Evolutionary conservation across 2,113 vertebrate genomes (phyloP).

Genomic region (Solea senegalensis): DNA sequence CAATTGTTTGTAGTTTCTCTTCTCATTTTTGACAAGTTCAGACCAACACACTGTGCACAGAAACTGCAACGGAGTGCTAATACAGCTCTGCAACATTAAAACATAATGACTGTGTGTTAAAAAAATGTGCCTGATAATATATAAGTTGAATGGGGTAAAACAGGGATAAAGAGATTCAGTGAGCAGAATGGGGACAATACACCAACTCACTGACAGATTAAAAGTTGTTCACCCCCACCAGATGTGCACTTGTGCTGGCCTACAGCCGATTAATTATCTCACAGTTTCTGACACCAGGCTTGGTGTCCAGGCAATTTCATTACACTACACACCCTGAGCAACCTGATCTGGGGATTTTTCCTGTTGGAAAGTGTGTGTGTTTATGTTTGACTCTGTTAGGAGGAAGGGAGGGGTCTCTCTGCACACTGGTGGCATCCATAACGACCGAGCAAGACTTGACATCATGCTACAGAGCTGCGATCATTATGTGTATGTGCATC

Average conservation of each 20-base stretch:
- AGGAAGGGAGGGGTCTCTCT: conserved; percentile 52
- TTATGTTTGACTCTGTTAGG: conserved; percentile 37
- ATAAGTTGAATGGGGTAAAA: not conserved
- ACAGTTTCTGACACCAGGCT: conserved; percentile 55
- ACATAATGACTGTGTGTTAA: not conserved
- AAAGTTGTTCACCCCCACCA: conserved; percentile 57
- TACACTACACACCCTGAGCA: conserved; percentile 60
- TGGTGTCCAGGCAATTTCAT: conserved; percentile 65
- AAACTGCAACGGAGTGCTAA: not conserved
- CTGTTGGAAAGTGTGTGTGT: conserved; percentile 40
- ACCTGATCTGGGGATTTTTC: conserved; percentile 56
- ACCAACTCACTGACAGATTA: conserved; percentile 47
- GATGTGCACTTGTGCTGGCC: conserved; percentile 64
- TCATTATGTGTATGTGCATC: conserved; percentile 23
- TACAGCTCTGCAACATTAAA: conserved; percentile 5
- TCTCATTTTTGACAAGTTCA: conserved; percentile 9
- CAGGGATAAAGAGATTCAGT: conserved; percentile 1
- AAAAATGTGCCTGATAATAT: conserved; percentile 17
- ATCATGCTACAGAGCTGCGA: conserved; percentile 15
- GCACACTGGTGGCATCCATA: conserved; percentile 55
- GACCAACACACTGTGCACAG: not conserved
- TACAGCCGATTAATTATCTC: conserved; percentile 65
- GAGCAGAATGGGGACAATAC: conserved; percentile 35
- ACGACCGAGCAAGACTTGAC: conserved; percentile 53
- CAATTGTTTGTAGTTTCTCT: conserved; percentile 14